Base-by-base conservation (phyloP, 2,113 vertebrate genomes). In the Nannospalax galili region DNA sequence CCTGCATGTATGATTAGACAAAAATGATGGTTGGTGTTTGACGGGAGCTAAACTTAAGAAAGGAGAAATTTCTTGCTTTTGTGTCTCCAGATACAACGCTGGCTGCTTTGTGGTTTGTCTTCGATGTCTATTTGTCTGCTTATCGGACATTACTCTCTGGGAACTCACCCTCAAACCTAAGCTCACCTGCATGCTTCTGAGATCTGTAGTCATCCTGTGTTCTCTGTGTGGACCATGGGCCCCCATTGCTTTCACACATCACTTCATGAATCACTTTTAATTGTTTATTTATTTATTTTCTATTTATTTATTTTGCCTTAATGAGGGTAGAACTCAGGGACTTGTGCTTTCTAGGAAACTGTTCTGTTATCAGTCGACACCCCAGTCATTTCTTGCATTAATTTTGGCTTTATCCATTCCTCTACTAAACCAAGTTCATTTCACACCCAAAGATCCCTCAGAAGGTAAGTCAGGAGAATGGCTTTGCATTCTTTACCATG, bases 191-290 rank as follows among this genome's bases (percentile, higher is more conserved):
- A 19, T 22, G 22, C 24, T 64, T 77, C 1, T 52, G 6, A 10
- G 17, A 0, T 26, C 48, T 37, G 4, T 26, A 2, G 15, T 88
- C 15, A 8, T 35, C 22, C 35, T 8, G 24, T 72, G 7, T 4
- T 32, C 48, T 26, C 30, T 60, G 79, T 40, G 35, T 73, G 35
- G 24, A n/a, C n/a, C 2, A 22, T 56, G 30, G 42, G 32, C 19
- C 65, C 12, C 0, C 4, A 0, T 60, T 8, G 3, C 15, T 90
- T 48, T 65, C 52, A 28, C 7, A 10, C 24, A 0, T 69, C 26
- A 58, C 37, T 72, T 35, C 32, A 30, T 24, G 15, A 24, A 6
- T 40, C 26, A 1, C 6, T 58, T 64, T 24, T 24, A 64, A 24
- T 64, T 64, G 7, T 62, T 62, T 62, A 62, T 62, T 52, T 52